Percentiles rank a stretch among this genome's conserved stretches.
Evolutionary conservation across 2,113 vertebrate genomes (phyloP).

Genomic region (Thalassarche chlororhynchos): DNA sequence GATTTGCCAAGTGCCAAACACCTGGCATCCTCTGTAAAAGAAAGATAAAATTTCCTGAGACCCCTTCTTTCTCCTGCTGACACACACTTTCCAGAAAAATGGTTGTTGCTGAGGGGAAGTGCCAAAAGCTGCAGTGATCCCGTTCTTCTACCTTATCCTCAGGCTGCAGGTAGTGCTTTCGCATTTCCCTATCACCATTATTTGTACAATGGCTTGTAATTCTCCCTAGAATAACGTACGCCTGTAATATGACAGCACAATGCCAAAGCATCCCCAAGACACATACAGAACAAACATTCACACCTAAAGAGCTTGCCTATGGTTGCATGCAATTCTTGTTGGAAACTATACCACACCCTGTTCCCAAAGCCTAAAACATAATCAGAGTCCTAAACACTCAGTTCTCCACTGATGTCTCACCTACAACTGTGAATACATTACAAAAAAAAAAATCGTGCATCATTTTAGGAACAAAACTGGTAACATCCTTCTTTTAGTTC

Average conservation of each 20-base stretch:
- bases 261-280: neutral
- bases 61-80: neutral
- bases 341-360: neutral
- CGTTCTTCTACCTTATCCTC: neutral
- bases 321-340: neutral
- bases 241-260: neutral
- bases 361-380: neutral
- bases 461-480: neutral
- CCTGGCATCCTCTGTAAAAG: neutral
- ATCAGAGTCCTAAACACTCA: neutral
- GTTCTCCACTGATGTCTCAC: neutral
- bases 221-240: neutral
- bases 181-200: fast-evolving
- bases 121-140: neutral
- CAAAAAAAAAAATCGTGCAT: neutral
- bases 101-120: neutral
- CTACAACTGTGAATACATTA: neutral
- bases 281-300: neutral
- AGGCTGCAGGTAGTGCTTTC: neutral
- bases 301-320: neutral
- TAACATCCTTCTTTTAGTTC: neutral
- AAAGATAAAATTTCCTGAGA: neutral
- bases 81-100: neutral
- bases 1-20: neutral
- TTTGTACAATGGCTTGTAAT: neutral